Conservation (phyloP, 2,113 vertebrate species). For the Phocoena sinus region DNA sequence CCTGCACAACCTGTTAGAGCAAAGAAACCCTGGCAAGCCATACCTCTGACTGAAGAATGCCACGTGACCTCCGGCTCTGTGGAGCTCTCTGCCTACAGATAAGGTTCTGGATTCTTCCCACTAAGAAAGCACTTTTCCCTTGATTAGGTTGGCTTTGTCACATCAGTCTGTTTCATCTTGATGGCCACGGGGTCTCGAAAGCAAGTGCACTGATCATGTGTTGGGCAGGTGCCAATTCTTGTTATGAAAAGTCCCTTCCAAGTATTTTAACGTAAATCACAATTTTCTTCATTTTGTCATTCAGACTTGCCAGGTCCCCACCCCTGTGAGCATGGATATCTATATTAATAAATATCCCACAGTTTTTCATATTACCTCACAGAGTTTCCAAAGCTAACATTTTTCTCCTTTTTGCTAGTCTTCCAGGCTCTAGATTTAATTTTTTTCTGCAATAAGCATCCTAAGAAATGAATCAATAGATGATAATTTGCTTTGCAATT, state of each 20-base stretch:
- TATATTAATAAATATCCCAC: background rate
- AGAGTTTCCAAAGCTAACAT: background rate
- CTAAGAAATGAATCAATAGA: slow-evolving; percentile 46
- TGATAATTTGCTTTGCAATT: slow-evolving; percentile 58
- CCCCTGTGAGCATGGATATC: background rate
- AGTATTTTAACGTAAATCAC: background rate
- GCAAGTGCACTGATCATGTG: background rate
- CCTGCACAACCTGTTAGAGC: background rate
- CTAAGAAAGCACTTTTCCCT: background rate
- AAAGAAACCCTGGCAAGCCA: background rate
- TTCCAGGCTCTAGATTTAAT: slow-evolving; percentile 26
- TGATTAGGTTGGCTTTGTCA: background rate
- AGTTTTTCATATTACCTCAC: background rate
- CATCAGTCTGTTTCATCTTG: background rate
- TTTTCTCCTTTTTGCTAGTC: background rate
- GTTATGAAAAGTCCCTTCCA: background rate
- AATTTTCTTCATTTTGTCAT: background rate
- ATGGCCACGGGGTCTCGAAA: background rate
- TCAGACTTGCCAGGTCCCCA: background rate
- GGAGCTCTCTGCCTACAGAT: no score
- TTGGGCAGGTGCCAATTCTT: background rate
- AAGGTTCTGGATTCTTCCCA: background rate
- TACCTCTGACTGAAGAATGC: background rate
- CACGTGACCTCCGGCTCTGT: background rate
- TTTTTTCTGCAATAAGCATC: slow-evolving; percentile 17